These are phyloP conservation scores for Lepidothrix coronata DNA, from an alignment of 2,113 vertebrate genomes.

Conservation along the genomic window DNA sequence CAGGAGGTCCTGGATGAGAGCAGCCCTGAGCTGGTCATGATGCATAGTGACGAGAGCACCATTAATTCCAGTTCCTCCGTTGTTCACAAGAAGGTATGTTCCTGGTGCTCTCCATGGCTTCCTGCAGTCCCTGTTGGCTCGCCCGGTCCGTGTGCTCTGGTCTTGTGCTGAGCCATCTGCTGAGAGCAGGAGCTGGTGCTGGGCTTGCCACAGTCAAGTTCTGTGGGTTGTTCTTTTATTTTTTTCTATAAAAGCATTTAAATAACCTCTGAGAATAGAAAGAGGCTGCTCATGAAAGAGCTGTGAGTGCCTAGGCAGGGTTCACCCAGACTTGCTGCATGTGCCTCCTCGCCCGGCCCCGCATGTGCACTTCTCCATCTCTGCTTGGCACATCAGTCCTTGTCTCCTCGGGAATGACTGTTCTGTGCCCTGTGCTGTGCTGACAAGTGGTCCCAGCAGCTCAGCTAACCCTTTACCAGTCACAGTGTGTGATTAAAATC, in stretches of 20 bases:
- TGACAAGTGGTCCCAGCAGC: background rate
- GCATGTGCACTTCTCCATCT: constrained; percentile 14
- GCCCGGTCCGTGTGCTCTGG: background rate
- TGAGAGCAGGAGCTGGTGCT: background rate
- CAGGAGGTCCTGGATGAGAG: constrained; percentile 94
- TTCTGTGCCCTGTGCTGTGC: background rate
- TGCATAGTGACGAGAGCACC: constrained; percentile 85
- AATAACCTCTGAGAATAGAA: background rate
- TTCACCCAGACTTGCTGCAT: background rate
- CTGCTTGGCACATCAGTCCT: background rate
- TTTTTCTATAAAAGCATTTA: background rate
- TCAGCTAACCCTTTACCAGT: constrained; percentile 8
- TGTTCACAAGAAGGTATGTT: constrained; percentile 87
- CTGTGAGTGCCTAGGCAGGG: background rate
- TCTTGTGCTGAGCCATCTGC: background rate
- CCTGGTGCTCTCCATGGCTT: background rate
- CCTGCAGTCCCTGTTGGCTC: background rate
- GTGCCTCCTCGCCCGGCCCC: background rate
- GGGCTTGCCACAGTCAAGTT: background rate
- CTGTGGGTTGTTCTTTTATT: background rate
- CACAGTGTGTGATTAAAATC: background rate
- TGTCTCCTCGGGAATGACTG: background rate
- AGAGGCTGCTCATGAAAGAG: background rate
- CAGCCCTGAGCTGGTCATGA: constrained; percentile 86
- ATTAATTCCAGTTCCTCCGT: constrained; percentile 81